Evolutionary conservation across 2,113 vertebrate genomes (phyloP).

Genomic region (Odontophorus gujanensis): DNA sequence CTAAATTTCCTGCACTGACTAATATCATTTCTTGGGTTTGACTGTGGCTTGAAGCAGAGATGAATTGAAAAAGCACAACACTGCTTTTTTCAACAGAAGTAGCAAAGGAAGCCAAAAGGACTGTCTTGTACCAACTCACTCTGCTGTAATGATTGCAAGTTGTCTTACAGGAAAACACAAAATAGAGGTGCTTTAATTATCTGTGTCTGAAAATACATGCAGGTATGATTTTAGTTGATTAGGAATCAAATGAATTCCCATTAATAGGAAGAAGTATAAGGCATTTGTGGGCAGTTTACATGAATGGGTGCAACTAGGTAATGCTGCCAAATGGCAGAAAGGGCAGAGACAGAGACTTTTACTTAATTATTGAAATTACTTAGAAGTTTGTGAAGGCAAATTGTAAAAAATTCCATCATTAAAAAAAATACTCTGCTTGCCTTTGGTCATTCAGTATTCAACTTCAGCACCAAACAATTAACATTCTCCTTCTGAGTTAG

Average conservation of each 20-base stretch:
- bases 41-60: not conserved
- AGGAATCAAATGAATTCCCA: not conserved
- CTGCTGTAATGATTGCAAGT: not conserved
- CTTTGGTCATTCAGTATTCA: constrained; percentile 14
- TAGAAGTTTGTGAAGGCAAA: not conserved
- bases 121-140: not conserved
- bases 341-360: not conserved
- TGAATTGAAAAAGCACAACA: not conserved
- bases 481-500: constrained; percentile 10
- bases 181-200: not conserved
- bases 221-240: not conserved
- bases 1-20: not conserved
- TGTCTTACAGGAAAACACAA: not conserved
- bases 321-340: not conserved
- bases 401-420: constrained; percentile 17
- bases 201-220: not conserved
- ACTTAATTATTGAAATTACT: constrained; percentile 17
- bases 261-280: not conserved
- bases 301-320: not conserved
- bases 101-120: not conserved
- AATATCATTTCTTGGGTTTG: not conserved
- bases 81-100: not conserved
- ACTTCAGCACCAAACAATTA: not conserved
- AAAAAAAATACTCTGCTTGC: not conserved
- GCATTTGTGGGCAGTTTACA: not conserved